Evolutionary conservation across 2,888 invertebrate genomes (phyloP), one percentile per base, ranked within the genome.

Genomic region (Epinotia bilunana): DNA sequence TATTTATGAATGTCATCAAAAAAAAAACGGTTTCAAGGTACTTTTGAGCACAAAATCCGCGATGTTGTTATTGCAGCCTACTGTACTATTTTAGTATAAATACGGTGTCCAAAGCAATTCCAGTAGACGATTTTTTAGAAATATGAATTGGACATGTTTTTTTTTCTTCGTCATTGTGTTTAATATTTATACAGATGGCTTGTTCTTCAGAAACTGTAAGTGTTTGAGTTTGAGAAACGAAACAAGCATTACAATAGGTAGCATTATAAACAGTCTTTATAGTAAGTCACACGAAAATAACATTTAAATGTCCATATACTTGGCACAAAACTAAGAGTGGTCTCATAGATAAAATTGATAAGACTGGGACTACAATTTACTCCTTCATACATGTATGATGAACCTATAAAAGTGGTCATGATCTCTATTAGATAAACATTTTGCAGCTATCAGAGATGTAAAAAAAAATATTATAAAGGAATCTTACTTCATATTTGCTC

Each of bases 401-500:
- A 23, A 60, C 13, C 13, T 16, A 12, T 28, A 60, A 60, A 60
- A 6, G 60, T 16, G 60, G 7, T 28, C 46, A 46, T n/a, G 63
- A 43, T n/a, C 43, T 18, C 3, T 18, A 7, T 39, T 33, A n/a
- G 16, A 33, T 7, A 39, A 33, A 39, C 39, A n/a, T 61, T 9
- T 39, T 39, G 33, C 7, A 46, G 13, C 13, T 13, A 49, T 49
- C 49, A 16, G 49, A 2, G 16, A 49, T 49, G 49, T 49, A 16
- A 49, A 49, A 49, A 13, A 16, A 49, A 49, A 12, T 53, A 53
- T 7, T 5, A 62, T 39, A 53, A 5, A 67, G 16, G 18, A 68
- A 63, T 39, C 78, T 85, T 86, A 93, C 94, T 89, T 93, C 92
- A 87, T 88, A 94, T 79, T 92, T 91, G 78, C 77, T 85, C 78